Percentiles rank a stretch among this genome's conserved stretches.
Evolutionary conservation across 2,797 vertebrate genomes (phyloP).

Genomic region (Hoplostethus mediterraneus): DNA sequence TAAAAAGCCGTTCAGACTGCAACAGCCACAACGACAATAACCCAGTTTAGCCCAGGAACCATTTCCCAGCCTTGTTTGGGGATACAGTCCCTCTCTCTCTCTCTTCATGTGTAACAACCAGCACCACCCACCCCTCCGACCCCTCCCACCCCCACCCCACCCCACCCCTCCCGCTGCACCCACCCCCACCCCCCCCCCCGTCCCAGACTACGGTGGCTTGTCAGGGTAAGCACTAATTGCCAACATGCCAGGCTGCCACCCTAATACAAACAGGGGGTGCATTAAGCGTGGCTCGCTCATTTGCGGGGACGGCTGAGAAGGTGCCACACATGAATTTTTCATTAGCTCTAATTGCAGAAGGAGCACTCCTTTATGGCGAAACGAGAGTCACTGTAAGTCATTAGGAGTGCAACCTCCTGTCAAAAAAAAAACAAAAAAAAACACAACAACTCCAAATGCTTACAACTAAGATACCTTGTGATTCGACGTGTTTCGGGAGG

Average conservation of each 20-base stretch:
- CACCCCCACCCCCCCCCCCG: constrained; percentile 28
- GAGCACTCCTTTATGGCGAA: constrained; percentile 92
- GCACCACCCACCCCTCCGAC: not conserved
- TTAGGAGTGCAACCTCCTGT: constrained; percentile 88
- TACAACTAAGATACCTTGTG: constrained; percentile 87
- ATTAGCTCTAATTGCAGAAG: constrained; percentile 95
- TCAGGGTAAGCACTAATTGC: constrained; percentile 87
- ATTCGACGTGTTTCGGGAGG: constrained; percentile 84
- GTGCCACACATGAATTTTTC: constrained; percentile 95
- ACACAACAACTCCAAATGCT: constrained; percentile 88
- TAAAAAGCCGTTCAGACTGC: too few relatives aligned
- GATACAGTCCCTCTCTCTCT: not conserved
- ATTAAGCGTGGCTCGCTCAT: constrained; percentile 94
- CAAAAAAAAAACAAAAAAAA: too few relatives aligned
- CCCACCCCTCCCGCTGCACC: constrained; percentile 18
- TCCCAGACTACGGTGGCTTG: constrained; percentile 31
- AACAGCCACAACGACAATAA: too few relatives aligned
- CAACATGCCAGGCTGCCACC: constrained; percentile 91
- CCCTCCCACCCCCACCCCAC: constrained; percentile 32
- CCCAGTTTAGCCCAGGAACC: not conserved
- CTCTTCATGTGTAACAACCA: constrained; percentile 16
- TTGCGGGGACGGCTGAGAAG: constrained; percentile 92
- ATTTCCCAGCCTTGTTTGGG: not conserved
- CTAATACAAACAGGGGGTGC: constrained; percentile 89
- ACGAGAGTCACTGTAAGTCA: constrained; percentile 91